phyloP scores from a whole-genome alignment of 2,888 invertebrate species.

The Nineta flava region DNA sequence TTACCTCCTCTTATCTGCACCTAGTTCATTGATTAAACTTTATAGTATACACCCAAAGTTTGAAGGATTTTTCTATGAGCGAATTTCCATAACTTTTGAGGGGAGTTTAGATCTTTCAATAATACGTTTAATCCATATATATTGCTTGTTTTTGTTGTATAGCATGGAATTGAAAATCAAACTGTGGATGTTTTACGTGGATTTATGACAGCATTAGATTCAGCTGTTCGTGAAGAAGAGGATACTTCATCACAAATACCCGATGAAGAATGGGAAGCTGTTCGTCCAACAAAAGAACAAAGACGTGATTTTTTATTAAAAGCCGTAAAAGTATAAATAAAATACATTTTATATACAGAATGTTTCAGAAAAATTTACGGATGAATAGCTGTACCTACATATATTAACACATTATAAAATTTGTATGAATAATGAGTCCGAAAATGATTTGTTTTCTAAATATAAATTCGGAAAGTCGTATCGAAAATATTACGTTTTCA shows the following conservation, averaged over 20 bases:
- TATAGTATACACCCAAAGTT: too few species aligned
- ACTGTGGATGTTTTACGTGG: constrained; percentile 47
- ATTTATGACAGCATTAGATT: constrained; percentile 50
- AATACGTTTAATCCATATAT: too few species aligned
- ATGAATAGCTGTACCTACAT: neutral
- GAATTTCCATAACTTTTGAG: too few species aligned
- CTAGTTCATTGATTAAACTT: too few species aligned
- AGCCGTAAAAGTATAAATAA: constrained; percentile 55
- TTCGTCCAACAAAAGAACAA: constrained; percentile 51
- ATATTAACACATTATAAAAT: neutral
- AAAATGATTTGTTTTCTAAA: too few species aligned
- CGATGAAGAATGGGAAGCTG: constrained; percentile 74
- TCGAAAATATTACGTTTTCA: too few species aligned
- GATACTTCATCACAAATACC: constrained; percentile 59
- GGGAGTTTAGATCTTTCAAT: too few species aligned
- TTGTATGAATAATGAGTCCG: too few species aligned
- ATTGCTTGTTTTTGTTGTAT: too few species aligned
- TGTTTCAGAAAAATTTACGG: neutral
- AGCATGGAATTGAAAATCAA: constrained; percentile 54
- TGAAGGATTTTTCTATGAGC: too few species aligned
- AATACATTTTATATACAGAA: neutral
- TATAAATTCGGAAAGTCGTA: too few species aligned
- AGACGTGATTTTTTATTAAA: constrained; percentile 45
- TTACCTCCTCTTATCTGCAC: too few species aligned
- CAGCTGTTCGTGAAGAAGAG: constrained; percentile 50